Evolutionary conservation across 1,140 invertebrate genomes (phyloP).

Genomic region (Trypoxylus dichotomus): DNA sequence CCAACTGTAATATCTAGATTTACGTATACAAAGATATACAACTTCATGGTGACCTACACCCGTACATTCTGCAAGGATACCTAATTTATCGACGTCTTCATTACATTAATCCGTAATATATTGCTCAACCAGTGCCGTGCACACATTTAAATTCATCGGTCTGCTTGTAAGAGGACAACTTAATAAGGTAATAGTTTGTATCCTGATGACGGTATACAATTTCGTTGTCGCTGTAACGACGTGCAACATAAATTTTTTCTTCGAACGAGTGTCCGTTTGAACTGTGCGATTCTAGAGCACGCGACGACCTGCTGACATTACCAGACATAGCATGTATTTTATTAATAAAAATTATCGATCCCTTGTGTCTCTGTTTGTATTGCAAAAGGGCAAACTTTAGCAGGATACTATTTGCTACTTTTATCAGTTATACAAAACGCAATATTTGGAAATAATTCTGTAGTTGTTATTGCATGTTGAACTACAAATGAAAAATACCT

Average conservation of each 20-base stretch:
- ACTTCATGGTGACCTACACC: too few species aligned
- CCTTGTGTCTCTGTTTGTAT: not conserved
- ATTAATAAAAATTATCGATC: not conserved
- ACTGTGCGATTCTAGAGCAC: not conserved
- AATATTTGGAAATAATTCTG: too few species aligned
- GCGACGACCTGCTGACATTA: not conserved
- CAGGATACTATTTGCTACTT: too few species aligned
- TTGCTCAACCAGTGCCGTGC: not conserved
- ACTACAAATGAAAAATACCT: too few species aligned
- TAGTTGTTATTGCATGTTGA: too few species aligned
- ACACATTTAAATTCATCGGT: not conserved
- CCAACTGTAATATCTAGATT: too few species aligned
- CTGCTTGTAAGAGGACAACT: not conserved
- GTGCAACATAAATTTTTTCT: not conserved
- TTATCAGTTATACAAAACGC: too few species aligned
- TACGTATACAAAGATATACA: too few species aligned
- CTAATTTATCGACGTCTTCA: not conserved
- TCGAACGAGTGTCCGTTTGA: not conserved
- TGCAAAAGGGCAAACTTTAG: not conserved
- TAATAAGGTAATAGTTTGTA: not conserved
- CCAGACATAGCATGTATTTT: not conserved
- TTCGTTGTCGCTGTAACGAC: not conserved
- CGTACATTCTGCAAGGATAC: too few species aligned
- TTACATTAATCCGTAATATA: not conserved
- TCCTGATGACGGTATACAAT: not conserved